These are phyloP conservation scores for Ariopsis seemanni DNA, from an alignment of 2,113 vertebrate genomes.

Conservation along the genomic window DNA sequence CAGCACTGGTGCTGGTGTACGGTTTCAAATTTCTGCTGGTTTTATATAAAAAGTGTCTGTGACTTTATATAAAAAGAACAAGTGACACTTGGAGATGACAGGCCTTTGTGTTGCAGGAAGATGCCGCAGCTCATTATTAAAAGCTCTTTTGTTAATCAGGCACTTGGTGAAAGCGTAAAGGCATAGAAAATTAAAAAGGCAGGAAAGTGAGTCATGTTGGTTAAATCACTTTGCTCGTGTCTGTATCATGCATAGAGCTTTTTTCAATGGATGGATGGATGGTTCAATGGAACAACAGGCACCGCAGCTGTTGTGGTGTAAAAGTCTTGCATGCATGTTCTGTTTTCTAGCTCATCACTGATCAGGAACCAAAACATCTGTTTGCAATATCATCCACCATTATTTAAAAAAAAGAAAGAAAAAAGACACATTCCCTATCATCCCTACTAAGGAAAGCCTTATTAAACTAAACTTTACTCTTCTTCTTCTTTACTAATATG, in stretches of 20 bases:
- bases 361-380: conserved; percentile 40
- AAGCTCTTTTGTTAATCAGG: conserved; percentile 44
- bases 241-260: conserved; percentile 13
- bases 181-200: conserved; percentile 29
- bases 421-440: not conserved
- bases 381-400: conserved; percentile 33
- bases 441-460: not conserved
- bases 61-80: conserved; percentile 28
- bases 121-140: conserved; percentile 35
- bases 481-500: not conserved
- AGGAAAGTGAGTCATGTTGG: conserved; percentile 33
- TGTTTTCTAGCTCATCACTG: conserved; percentile 36
- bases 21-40: not conserved
- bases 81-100: conserved; percentile 35
- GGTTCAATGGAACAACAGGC: not conserved
- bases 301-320: conserved; percentile 29
- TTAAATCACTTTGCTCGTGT: conserved; percentile 19
- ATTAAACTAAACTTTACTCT: not conserved
- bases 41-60: not conserved
- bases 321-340: conserved; percentile 41
- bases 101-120: conserved; percentile 29
- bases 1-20: not conserved
- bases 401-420: conserved; percentile 8
- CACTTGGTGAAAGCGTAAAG: conserved; percentile 9
- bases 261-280: not conserved